These are phyloP conservation scores for Choloepus didactylus DNA, from an alignment of 2,797 vertebrate genomes.

Conservation along the genomic window DNA sequence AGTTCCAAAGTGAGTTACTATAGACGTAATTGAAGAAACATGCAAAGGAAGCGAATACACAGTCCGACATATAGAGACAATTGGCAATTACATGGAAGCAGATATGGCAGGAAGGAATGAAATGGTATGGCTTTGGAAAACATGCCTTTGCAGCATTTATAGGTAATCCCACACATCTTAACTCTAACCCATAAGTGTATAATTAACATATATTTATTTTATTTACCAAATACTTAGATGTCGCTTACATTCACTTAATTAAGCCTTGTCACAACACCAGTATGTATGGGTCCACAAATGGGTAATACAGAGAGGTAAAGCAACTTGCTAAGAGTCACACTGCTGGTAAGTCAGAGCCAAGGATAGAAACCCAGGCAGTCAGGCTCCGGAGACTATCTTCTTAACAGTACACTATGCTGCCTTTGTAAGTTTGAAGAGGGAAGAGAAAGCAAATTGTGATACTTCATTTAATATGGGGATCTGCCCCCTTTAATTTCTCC, in stretches of 20 bases:
- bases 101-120: not conserved
- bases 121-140: not conserved
- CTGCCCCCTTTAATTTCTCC: not conserved
- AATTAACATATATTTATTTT: slow-evolving; percentile 29
- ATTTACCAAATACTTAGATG: slow-evolving; percentile 14
- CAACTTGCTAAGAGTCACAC: not conserved
- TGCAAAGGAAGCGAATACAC: not conserved
- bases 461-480: not conserved
- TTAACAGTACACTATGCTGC: not conserved
- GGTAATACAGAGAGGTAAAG: not conserved
- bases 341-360: not conserved
- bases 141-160: not conserved
- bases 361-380: not conserved
- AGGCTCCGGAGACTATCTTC: not conserved
- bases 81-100: not conserved
- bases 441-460: not conserved
- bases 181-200: not conserved
- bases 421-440: not conserved
- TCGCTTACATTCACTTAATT: not conserved
- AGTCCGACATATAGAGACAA: not conserved
- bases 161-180: not conserved
- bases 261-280: not conserved
- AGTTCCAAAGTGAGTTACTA: not conserved
- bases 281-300: not conserved
- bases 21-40: not conserved